Conservation (phyloP, 2,888 invertebrate species). For the Gastracanthus pulcherrimus region DNA sequence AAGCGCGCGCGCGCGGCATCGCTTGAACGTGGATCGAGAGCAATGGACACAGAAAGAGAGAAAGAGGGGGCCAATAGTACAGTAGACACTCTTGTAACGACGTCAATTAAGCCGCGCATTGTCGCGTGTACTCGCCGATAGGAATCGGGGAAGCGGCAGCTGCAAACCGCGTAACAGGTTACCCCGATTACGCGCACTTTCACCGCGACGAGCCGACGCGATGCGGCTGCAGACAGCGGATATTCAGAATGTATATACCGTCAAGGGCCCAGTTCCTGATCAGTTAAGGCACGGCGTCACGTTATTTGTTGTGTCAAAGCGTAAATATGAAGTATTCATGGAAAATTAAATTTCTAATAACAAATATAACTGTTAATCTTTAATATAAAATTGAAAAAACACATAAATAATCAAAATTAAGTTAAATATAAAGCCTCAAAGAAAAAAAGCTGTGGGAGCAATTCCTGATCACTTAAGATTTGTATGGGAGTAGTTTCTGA, state of each 20-base stretch:
- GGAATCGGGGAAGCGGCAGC: not conserved
- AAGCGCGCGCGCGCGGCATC: not conserved
- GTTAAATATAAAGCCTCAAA: too few species aligned
- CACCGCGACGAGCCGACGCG: not conserved
- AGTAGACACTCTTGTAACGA: not conserved
- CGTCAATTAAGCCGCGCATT: not conserved
- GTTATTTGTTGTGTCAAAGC: too few species aligned
- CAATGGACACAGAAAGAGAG: not conserved
- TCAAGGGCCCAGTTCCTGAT: too few species aligned
- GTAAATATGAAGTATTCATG: too few species aligned
- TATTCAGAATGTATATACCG: not conserved
- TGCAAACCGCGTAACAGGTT: constrained; percentile 38
- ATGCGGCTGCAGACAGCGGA: not conserved
- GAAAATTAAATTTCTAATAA: too few species aligned
- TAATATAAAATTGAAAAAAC: too few species aligned
- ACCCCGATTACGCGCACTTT: constrained; percentile 5
- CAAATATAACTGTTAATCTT: too few species aligned
- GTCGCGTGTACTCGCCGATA: not conserved
- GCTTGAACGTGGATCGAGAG: not conserved
- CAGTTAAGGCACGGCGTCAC: too few species aligned
- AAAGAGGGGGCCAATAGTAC: not conserved
- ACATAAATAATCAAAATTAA: too few species aligned
- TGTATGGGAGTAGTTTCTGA: too few species aligned
- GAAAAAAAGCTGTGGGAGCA: too few species aligned
- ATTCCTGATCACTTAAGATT: too few species aligned